These are phyloP conservation scores for Trachythela sp. DNA, from an alignment of 64 coral and sea anemone genomes.

Conservation along the genomic window DNA sequence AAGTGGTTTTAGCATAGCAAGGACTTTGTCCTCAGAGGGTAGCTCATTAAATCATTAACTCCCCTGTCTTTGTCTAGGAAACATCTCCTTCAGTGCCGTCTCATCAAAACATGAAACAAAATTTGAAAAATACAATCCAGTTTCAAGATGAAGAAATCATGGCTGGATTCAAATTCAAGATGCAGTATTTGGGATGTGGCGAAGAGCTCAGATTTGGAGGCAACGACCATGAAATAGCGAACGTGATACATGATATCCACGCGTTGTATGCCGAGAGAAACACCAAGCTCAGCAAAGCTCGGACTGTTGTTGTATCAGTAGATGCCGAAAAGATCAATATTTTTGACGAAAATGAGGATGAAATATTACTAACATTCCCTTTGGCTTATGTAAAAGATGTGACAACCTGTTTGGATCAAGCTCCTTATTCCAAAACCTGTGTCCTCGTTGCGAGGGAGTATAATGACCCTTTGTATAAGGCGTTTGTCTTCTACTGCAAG, in stretches of 20 bases:
- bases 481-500: background rate
- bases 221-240: background rate
- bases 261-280: background rate
- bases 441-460: background rate
- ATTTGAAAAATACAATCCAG: background rate
- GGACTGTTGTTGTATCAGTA: background rate
- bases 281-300: background rate
- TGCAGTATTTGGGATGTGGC: background rate
- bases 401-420: background rate
- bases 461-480: background rate
- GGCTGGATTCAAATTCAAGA: background rate
- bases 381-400: background rate
- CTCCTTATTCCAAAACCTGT: background rate
- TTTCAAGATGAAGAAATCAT: background rate
- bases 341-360: background rate
- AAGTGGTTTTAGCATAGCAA: background rate
- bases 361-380: background rate
- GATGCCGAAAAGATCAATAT: background rate
- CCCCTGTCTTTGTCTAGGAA: background rate
- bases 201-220: background rate
- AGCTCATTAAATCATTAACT: background rate
- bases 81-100: background rate
- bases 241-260: background rate
- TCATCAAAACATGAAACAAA: background rate
- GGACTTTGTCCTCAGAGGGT: background rate